Evolutionary conservation across 2,888 invertebrate species (phyloP), one percentile per base, ranked within the genome.

Genomic region (Sylvicola fuscatus): DNA sequence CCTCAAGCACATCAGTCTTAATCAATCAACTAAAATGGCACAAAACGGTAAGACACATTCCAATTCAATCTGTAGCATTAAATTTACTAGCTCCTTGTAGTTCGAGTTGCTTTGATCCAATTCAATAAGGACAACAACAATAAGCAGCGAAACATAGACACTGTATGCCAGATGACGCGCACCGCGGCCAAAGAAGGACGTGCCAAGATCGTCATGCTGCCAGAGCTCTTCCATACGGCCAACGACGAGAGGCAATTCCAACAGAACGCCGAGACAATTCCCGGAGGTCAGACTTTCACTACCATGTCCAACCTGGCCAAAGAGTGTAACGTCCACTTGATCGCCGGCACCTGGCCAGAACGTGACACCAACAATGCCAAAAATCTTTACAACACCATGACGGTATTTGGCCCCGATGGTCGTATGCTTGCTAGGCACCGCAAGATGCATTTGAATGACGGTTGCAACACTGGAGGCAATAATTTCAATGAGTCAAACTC

Each of bases 401-500:
- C 87, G 0, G 72, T 89, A 2, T 93, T 82, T 79, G 71, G 72
- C 48, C 72, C 74, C 0, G 56, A 64, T 15, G 95, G 95, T 11
- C 61, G 73, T 38, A 51, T 93, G 33, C 58, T 93, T 34, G 80
- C 77, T 1, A 77, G 73, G 48, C 78, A 83, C 50, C 68, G 90
- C 40, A 95, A 95, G 80, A 67, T 92, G 53, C 95, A 95, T 58
- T 65, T 95, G 33, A 95, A 95, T 58, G 93, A 97, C 58, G 92
- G 97, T 46, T n/a, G 5, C 21, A 83, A 93, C 53, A 80, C 97
- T 35, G 82, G 79, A 30, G 80, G 83, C 50, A 82, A 93, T n/a
- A 76, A 73, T 1, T 93, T 95, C 53, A 80, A 82, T 48, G 95
- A 95, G 55, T 93, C 92, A 0, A 82, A 87, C 38, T 74, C 75